Evolutionary conservation across 2,888 invertebrate genomes (phyloP).

Genomic region (Caenorhabditis afra): DNA sequence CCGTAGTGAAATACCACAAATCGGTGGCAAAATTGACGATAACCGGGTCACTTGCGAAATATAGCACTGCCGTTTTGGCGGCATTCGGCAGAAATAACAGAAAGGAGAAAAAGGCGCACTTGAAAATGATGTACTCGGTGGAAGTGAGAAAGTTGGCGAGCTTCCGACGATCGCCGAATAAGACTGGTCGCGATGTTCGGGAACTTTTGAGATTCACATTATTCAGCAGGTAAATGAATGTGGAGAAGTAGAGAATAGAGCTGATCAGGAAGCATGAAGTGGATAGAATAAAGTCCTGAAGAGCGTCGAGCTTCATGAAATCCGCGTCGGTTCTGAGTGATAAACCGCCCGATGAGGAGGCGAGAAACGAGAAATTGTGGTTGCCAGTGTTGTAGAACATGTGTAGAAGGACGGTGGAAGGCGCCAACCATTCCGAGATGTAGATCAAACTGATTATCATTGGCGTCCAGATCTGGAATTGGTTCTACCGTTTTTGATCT

Average conservation of each 20-base stretch:
- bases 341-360: slow-evolving; percentile 8
- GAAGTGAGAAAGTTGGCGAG: background rate
- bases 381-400: slow-evolving; percentile 50
- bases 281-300: slow-evolving; percentile 51
- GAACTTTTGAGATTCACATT: slow-evolving; percentile 11
- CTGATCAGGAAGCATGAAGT: slow-evolving; percentile 16
- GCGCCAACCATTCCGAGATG: slow-evolving; percentile 19
- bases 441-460: slow-evolving; percentile 28
- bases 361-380: slow-evolving; percentile 46
- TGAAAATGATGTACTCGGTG: slow-evolving; percentile 37
- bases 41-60: slow-evolving; percentile 1
- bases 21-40: slow-evolving; percentile 22
- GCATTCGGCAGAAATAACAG: slow-evolving; percentile 42
- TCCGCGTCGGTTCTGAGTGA: slow-evolving; percentile 16
- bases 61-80: slow-evolving; percentile 30
- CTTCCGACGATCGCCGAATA: too few species aligned
- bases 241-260: slow-evolving; percentile 10
- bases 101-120: slow-evolving; percentile 47
- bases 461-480: slow-evolving; percentile 43
- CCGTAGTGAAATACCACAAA: slow-evolving; percentile 52
- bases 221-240: slow-evolving; percentile 1
- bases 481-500: too few species aligned
- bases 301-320: slow-evolving; percentile 45
- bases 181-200: too few species aligned
- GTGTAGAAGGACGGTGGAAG: slow-evolving; percentile 7